These are phyloP conservation scores for Hiodon alosoides DNA, from an alignment of 2,113 vertebrate genomes.

Conservation along the genomic window DNA sequence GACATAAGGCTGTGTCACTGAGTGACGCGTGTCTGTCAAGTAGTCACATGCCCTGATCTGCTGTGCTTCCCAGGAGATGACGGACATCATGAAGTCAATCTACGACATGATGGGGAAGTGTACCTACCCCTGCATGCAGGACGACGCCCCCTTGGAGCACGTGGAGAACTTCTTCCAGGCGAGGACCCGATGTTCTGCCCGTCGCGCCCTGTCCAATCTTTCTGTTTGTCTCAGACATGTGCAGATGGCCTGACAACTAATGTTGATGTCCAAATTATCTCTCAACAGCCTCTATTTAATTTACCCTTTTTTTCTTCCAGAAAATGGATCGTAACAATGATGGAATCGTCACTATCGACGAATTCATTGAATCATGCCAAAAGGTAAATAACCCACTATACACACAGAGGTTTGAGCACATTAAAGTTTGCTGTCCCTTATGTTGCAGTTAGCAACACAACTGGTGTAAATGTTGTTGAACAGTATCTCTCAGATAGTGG, in stretches of 20 bases:
- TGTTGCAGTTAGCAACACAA: no score
- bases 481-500: no score
- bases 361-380: slow-evolving; percentile 88
- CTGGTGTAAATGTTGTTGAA: no score
- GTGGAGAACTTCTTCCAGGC: slow-evolving; percentile 94
- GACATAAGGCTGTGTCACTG: no score
- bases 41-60: neutral
- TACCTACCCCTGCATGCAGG: slow-evolving; percentile 77
- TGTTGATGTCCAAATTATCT: no score
- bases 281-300: neutral
- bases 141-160: slow-evolving; percentile 78
- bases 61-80: slow-evolving; percentile 79
- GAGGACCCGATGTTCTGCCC: slow-evolving; percentile 19
- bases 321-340: slow-evolving; percentile 97
- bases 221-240: neutral
- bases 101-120: slow-evolving; percentile 97
- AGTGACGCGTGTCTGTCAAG: no score
- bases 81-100: slow-evolving; percentile 91
- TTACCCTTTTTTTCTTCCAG: slow-evolving; percentile 53
- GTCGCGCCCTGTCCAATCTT: neutral
- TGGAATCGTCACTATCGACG: slow-evolving; percentile 86
- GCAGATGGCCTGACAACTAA: neutral
- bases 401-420: neutral
- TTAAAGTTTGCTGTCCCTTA: no score
- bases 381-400: slow-evolving; percentile 62